Evolutionary conservation across 1,140 invertebrate genomes (phyloP).

Genomic region (Yoshiicerus persimilis): DNA sequence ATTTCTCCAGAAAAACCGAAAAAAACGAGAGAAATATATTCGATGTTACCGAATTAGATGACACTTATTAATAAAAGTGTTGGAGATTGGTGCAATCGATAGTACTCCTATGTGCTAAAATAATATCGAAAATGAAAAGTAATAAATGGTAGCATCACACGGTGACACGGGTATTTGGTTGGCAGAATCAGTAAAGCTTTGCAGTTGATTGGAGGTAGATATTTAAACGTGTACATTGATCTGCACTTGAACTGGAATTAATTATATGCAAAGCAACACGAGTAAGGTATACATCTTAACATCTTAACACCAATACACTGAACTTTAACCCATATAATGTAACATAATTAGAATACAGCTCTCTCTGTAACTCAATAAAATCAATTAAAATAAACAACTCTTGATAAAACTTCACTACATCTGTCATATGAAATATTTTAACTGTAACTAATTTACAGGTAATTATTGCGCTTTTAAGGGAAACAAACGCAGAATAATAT

Average conservation of each 20-base stretch:
- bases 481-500: no score
- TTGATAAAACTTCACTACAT: no score
- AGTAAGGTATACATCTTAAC: neutral
- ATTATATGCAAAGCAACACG: neutral
- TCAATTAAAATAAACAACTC: no score
- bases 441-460: no score
- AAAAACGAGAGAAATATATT: neutral
- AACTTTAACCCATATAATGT: neutral
- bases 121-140: neutral
- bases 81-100: neutral
- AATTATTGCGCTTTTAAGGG: no score
- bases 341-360: no score
- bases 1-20: neutral
- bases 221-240: neutral
- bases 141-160: neutral
- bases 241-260: neutral
- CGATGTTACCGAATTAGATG: neutral
- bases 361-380: no score
- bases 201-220: neutral
- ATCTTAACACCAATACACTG: neutral
- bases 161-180: neutral
- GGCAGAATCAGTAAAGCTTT: neutral
- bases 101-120: neutral
- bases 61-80: neutral
- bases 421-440: no score